Conservation (phyloP, 2,888 invertebrate species). For the Bhutanitis thaidina region DNA sequence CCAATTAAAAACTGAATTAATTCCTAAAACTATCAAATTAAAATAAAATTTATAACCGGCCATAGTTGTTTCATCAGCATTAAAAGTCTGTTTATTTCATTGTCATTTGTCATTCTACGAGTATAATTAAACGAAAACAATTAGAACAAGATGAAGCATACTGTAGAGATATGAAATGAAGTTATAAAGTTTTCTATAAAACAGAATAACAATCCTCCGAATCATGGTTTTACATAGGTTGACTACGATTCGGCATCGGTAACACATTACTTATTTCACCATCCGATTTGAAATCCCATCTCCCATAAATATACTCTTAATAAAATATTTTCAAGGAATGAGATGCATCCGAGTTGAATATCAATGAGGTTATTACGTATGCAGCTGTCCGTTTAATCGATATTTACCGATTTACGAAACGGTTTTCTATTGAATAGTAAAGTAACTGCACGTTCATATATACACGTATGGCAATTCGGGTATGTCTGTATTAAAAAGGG, state of each 20-base stretch:
- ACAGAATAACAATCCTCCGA: not conserved
- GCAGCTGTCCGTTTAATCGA: not conserved
- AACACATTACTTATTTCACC: constrained; percentile 5
- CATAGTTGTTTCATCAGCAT: too few relatives aligned
- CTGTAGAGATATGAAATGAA: too few relatives aligned
- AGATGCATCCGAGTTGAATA: constrained; percentile 4
- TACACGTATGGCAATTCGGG: too few relatives aligned
- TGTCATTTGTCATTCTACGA: too few relatives aligned
- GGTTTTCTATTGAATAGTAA: not conserved
- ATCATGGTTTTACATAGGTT: not conserved
- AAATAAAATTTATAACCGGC: too few relatives aligned
- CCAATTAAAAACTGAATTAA: too few relatives aligned
- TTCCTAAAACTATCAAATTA: too few relatives aligned
- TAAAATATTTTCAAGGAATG: constrained; percentile 10
- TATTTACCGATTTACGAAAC: constrained; percentile 3
- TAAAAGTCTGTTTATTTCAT: too few relatives aligned
- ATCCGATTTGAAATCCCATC: not conserved
- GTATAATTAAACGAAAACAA: too few relatives aligned
- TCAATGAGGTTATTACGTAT: constrained; percentile 7
- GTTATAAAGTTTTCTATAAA: too few relatives aligned
- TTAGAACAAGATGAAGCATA: too few relatives aligned
- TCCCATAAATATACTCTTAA: constrained; percentile 2
- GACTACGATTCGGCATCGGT: not conserved
- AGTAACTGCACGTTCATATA: not conserved
- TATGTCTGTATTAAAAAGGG: too few relatives aligned